Evolutionary conservation across 2,888 invertebrate genomes (phyloP).

Genomic region (Fragum sueziense): DNA sequence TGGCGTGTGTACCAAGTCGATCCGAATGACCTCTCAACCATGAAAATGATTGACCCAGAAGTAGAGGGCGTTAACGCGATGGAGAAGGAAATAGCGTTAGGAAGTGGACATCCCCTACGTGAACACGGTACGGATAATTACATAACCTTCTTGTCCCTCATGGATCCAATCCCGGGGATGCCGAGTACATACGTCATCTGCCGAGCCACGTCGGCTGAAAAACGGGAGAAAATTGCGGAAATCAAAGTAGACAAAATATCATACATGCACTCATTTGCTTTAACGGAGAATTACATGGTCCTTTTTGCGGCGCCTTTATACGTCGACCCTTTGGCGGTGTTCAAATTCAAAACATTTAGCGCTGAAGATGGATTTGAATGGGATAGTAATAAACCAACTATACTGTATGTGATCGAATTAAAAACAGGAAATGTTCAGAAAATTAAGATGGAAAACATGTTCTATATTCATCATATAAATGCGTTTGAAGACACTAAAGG

Average conservation of each 20-base stretch:
- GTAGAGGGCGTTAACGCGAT: constrained; percentile 21
- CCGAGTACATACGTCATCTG: constrained; percentile 62
- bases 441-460: constrained; percentile 63
- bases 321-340: constrained; percentile 66
- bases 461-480: constrained; percentile 75
- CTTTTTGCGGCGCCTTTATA: constrained; percentile 72
- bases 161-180: constrained; percentile 64
- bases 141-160: constrained; percentile 68
- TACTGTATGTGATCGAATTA: constrained; percentile 68
- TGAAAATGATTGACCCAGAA: constrained; percentile 28
- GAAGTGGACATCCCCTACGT: constrained; percentile 75
- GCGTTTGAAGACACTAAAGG: constrained; percentile 69
- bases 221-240: constrained; percentile 68
- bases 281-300: constrained; percentile 71
- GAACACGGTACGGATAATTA: constrained; percentile 67
- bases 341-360: constrained; percentile 59
- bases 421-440: constrained; percentile 62
- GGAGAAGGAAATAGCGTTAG: constrained; percentile 63
- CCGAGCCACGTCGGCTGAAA: constrained; percentile 63
- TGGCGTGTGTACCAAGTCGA: constrained; percentile 65
- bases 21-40: constrained; percentile 28
- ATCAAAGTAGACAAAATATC: constrained; percentile 69
- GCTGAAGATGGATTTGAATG: constrained; percentile 72
- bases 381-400: constrained; percentile 59
- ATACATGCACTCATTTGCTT: constrained; percentile 78